Evolutionary conservation across 2,113 vertebrate species (phyloP), one percentile per base, ranked within the genome.

Genomic region (Parus major): DNA sequence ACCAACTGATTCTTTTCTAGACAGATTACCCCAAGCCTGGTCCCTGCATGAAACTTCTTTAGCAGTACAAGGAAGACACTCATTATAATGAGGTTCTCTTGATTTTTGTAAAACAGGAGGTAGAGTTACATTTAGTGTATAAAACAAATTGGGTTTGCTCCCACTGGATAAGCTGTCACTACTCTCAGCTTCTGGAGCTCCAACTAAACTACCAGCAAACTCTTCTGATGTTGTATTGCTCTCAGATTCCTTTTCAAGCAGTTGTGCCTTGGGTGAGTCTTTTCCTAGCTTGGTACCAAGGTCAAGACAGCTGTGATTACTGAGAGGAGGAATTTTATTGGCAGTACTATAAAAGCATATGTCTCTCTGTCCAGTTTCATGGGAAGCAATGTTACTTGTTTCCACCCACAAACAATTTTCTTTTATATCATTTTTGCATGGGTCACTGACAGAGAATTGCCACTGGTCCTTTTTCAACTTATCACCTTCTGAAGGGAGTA

Each of bases 1-100:
- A 91, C 50, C 88, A 94, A 78, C 1, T 59, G 82, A 83, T 76
- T 95, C 83, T 92, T 95, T 94, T 75, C 72, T 86, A 95, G 75
- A 82, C 21, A 47, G 85, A 89, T 70, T 88, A 96, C 88, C 88
- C 92, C 87, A 64, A 90, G 44, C 72, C 70, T 88, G 60, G 64
- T 70, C 46, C 77, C 82, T 88, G 55, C 71, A 92, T 64, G 83
- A 35, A 86, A 59, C 11, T 56, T 90, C 52, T 63, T 80, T 59
- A 60, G 46, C 53, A 72, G 59, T 85, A 92, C 33, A 85, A 71
- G 85, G 57, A 93, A 82, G 68, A 94, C 24, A 31, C 75, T 95
- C 82, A 63, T 36, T 56, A 89, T 3, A 12, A 84, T 56, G 49
- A 92, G 12, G n/a, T 52, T 56, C 69, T 90, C 68, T 90, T 69